phyloP scores from a whole-genome alignment of 2,113 vertebrate species.

The Patagioenas fasciata region DNA sequence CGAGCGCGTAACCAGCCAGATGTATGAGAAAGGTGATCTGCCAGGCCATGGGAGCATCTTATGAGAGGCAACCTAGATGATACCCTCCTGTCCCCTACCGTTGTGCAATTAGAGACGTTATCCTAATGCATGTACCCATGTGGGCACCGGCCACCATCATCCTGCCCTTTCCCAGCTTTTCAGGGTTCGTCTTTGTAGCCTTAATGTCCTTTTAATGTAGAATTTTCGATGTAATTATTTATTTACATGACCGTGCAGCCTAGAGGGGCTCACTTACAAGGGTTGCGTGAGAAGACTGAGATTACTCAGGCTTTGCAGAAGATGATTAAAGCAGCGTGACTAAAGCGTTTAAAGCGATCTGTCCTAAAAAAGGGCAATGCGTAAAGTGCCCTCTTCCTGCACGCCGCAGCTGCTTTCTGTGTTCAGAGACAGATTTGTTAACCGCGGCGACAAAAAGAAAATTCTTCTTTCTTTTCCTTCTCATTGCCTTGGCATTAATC shows the following conservation, averaged over 20 bases:
- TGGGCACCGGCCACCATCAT: background rate
- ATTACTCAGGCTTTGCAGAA: conserved; percentile 17
- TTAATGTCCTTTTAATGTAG: conserved; percentile 32
- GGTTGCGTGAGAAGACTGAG: conserved; percentile 19
- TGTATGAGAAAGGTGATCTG: background rate
- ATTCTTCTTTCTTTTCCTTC: background rate
- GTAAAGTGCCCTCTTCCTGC: conserved; percentile 54
- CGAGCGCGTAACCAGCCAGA: background rate
- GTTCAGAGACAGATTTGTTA: conserved; percentile 50
- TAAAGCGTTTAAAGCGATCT: conserved; percentile 44
- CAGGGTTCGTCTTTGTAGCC: background rate
- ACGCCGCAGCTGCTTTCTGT: background rate
- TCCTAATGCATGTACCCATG: background rate
- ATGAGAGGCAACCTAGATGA: background rate
- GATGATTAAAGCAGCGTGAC: conserved; percentile 53
- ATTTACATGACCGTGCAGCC: conserved; percentile 45
- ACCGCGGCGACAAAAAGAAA: conserved; percentile 33
- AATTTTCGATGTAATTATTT: conserved; percentile 52
- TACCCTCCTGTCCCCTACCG: background rate
- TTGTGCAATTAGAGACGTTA: background rate
- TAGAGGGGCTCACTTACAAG: conserved; percentile 6
- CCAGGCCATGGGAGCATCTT: background rate
- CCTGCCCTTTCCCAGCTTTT: conserved; percentile 6
- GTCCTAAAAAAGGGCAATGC: conserved; percentile 22
- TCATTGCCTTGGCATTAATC: background rate